phyloP scores from a whole-genome alignment of 2,888 invertebrate genomes.

The Calliscelio sp. region DNA sequence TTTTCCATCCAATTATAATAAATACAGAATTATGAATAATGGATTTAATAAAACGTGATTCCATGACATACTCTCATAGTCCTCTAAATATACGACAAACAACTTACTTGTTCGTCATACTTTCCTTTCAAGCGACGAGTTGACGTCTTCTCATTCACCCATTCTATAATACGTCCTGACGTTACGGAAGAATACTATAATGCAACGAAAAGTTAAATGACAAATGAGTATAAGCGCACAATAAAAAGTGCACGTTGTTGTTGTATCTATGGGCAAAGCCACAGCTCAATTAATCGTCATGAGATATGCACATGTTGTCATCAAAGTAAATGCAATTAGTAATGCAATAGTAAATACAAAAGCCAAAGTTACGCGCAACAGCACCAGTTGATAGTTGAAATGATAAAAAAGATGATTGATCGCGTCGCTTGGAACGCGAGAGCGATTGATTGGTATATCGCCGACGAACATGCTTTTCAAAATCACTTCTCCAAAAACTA shows the following conservation, averaged over 20 bases:
- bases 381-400: conserved; percentile 48
- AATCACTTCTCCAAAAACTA: conserved; percentile 34
- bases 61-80: conserved; percentile 62
- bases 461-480: conserved; percentile 49
- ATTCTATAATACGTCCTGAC: conserved; percentile 84
- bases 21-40: conserved; percentile 35
- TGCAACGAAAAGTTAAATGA: conserved; percentile 79
- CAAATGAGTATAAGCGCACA: conserved; percentile 72
- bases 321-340: conserved; percentile 51
- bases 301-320: conserved; percentile 60
- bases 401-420: conserved; percentile 40
- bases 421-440: conserved; percentile 66
- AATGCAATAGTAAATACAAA: no score
- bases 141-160: conserved; percentile 84
- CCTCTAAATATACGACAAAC: conserved; percentile 74
- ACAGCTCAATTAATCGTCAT: conserved; percentile 61
- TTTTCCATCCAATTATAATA: no score
- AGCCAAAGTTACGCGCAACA: conserved; percentile 56
- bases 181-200: conserved; percentile 83
- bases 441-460: conserved; percentile 51
- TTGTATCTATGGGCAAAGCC: conserved; percentile 48
- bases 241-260: conserved; percentile 50
- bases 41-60: conserved; percentile 48
- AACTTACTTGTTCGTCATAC: conserved; percentile 83
- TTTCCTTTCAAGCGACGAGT: conserved; percentile 85